Conservation (phyloP, 2,888 invertebrate genomes). For the Hypomecis punctinalis region DNA sequence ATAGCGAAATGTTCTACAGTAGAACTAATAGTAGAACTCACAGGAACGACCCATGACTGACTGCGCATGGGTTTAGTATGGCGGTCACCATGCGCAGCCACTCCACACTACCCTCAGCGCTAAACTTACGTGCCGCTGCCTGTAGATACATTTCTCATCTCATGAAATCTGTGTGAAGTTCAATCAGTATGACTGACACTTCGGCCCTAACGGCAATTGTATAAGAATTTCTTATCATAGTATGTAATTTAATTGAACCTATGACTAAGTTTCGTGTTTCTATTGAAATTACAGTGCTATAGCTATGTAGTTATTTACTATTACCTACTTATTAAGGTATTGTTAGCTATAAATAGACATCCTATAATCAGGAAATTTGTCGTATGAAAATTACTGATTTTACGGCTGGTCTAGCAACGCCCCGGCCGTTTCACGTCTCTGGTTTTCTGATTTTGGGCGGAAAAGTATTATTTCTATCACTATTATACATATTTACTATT, state of each 20-base stretch:
- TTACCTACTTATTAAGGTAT: too few species aligned
- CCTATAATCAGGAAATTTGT: neutral
- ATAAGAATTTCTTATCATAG: slow-evolving; percentile 11
- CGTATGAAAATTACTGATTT: neutral
- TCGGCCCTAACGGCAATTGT: neutral
- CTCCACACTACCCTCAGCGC: too few species aligned
- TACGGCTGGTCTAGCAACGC: neutral
- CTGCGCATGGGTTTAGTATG: too few species aligned
- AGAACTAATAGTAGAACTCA: too few species aligned
- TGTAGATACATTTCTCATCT: too few species aligned
- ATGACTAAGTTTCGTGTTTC: slow-evolving; percentile 10
- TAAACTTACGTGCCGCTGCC: too few species aligned
- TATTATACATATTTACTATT: too few species aligned
- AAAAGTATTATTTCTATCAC: too few species aligned
- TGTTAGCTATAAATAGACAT: neutral
- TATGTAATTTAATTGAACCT: neutral
- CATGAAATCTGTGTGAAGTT: neutral
- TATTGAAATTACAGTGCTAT: neutral
- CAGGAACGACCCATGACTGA: too few species aligned
- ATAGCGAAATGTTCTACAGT: too few species aligned
- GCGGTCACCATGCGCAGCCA: too few species aligned
- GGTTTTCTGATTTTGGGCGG: too few species aligned
- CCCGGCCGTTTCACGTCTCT: neutral
- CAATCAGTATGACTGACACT: slow-evolving; percentile 30
- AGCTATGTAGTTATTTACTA: neutral